Percentiles rank a stretch among this genome's conserved stretches.
Conservation (phyloP, 2,113 vertebrate species). For the Thalassoma bifasciatum region DNA sequence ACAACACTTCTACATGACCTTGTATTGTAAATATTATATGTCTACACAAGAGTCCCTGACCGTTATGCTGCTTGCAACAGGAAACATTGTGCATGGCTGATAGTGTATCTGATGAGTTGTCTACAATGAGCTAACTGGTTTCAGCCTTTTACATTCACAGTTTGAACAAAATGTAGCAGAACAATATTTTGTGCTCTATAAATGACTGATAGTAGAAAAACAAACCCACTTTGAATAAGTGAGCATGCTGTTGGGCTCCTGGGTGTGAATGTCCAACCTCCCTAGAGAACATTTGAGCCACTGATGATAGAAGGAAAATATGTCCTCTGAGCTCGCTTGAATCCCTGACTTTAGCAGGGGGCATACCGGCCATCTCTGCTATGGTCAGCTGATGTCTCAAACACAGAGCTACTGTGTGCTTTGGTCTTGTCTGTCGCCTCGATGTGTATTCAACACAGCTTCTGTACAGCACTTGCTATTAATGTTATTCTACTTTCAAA, state of each 20-base stretch:
- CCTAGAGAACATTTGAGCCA: conserved; percentile 61
- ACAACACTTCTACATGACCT: not conserved
- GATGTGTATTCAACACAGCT: conserved; percentile 39
- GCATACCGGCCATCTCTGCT: conserved; percentile 58
- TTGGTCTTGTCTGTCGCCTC: conserved; percentile 27
- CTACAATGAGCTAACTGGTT: conserved; percentile 6
- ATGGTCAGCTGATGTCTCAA: conserved; percentile 41
- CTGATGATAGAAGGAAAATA: conserved; percentile 80
- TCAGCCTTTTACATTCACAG: conserved; percentile 4
- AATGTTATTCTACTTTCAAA: conserved; percentile 30
- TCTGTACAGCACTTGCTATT: conserved; percentile 26
- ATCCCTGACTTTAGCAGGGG: conserved; percentile 57
- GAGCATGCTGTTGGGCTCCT: conserved; percentile 28
- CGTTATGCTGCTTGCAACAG: conserved; percentile 43
- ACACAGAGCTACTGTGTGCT: conserved; percentile 36
- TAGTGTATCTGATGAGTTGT: conserved; percentile 45
- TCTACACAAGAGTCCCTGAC: conserved; percentile 23
- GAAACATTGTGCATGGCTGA: conserved; percentile 51
- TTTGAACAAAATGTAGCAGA: conserved; percentile 2
- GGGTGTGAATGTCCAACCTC: conserved; percentile 40
- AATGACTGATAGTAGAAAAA: conserved; percentile 5
- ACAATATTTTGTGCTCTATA: conserved; percentile 5
- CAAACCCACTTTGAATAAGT: conserved; percentile 9
- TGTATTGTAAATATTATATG: conserved; percentile 5
- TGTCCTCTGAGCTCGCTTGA: conserved; percentile 61